Evolutionary conservation across 2,797 vertebrate species (phyloP).

Genomic region (Peromyscus nudipes): DNA sequence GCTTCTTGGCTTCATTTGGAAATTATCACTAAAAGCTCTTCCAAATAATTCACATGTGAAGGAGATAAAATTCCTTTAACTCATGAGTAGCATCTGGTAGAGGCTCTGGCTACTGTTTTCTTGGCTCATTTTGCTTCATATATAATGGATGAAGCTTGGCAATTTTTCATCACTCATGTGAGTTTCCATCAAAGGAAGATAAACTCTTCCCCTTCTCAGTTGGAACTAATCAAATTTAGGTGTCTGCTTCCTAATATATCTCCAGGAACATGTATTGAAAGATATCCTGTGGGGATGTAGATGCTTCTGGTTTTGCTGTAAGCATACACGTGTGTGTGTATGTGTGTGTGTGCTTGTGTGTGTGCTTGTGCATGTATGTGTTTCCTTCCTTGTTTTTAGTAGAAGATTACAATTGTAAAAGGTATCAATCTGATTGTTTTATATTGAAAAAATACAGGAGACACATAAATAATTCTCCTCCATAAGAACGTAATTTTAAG

Average conservation of each 20-base stretch:
- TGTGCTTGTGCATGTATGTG: neutral
- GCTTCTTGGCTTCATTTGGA: conserved; percentile 68
- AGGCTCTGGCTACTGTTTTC: neutral
- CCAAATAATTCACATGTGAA: conserved; percentile 69
- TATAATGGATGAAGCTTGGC: neutral
- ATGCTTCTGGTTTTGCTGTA: neutral
- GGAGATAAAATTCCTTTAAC: conserved; percentile 52
- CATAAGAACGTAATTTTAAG: conserved; percentile 33
- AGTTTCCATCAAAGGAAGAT: conserved; percentile 60
- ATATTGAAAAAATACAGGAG: conserved; percentile 23
- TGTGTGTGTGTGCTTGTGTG: neutral
- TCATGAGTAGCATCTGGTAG: conserved; percentile 2
- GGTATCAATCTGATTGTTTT: conserved; percentile 23
- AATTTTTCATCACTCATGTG: conserved; percentile 28
- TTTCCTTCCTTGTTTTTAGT: neutral
- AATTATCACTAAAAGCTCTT: conserved; percentile 68
- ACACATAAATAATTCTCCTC: neutral
- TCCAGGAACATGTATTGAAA: neutral
- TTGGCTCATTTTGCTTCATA: conserved; percentile 56
- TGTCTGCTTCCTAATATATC: conserved; percentile 11
- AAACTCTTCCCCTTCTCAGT: conserved; percentile 26
- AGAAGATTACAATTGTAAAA: conserved; percentile 5
- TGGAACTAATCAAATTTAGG: conserved; percentile 31
- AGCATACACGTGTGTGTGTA: no score
- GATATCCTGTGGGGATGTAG: neutral